phyloP scores from a whole-genome alignment of 1,140 invertebrate species.

The Drosophila repleta region DNA sequence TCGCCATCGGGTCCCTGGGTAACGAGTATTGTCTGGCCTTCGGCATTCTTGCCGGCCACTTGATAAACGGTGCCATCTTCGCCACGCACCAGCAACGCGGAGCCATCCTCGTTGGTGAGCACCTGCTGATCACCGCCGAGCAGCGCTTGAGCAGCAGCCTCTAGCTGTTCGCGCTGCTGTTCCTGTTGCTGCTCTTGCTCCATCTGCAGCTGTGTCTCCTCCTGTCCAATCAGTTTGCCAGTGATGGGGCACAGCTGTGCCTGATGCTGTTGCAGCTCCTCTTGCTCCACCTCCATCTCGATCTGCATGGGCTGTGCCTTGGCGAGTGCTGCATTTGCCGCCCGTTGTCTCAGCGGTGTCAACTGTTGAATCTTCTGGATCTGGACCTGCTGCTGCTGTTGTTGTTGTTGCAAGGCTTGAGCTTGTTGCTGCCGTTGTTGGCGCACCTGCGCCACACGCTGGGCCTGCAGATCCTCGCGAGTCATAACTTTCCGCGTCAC shows the following conservation, averaged over 20 bases:
- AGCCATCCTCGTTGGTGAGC: slow-evolving; percentile 82
- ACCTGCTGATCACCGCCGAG: slow-evolving; percentile 74
- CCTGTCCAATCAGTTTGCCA: slow-evolving; percentile 74
- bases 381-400: slow-evolving; percentile 55
- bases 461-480: slow-evolving; percentile 65
- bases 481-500: slow-evolving; percentile 82
- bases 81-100: slow-evolving; percentile 87
- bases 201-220: slow-evolving; percentile 79
- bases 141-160: slow-evolving; percentile 65
- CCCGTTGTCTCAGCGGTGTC: slow-evolving; percentile 33
- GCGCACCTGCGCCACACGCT: slow-evolving; percentile 53
- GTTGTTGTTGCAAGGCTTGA: slow-evolving; percentile 51
- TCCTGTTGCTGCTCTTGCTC: slow-evolving; percentile 77
- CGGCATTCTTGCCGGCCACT: slow-evolving; percentile 91
- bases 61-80: slow-evolving; percentile 86
- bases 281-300: slow-evolving; percentile 61
- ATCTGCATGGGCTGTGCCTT: slow-evolving; percentile 37
- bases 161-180: slow-evolving; percentile 68
- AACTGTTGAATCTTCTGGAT: slow-evolving; percentile 64
- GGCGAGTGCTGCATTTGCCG: slow-evolving; percentile 17
- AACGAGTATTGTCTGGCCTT: slow-evolving; percentile 89
- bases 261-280: slow-evolving; percentile 65
- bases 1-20: slow-evolving; percentile 88
- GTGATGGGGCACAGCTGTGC: slow-evolving; percentile 77
- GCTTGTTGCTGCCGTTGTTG: slow-evolving; percentile 60